These are phyloP conservation scores for Datnioides undecimradiatus DNA, from an alignment of 2,113 vertebrate species.

Conservation along the genomic window DNA sequence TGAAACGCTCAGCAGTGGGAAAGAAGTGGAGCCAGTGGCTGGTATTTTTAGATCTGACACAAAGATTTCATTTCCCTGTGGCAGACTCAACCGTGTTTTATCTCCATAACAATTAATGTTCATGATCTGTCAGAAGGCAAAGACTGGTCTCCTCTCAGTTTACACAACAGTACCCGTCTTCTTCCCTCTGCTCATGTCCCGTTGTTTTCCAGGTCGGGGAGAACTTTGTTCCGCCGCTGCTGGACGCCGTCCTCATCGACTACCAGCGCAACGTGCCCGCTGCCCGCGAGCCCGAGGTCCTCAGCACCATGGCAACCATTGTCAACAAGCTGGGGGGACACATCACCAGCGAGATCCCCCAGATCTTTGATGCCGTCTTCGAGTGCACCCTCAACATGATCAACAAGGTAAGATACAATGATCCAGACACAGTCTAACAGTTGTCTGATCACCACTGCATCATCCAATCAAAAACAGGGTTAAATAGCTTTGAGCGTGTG, in stretches of 20 bases:
- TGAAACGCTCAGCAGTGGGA: conserved; percentile 16
- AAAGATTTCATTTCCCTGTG: conserved; percentile 1
- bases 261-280: conserved; percentile 98
- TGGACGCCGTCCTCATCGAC: conserved; percentile 99
- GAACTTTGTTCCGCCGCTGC: conserved; percentile 97
- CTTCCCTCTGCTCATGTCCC: background rate
- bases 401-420: conserved; percentile 88
- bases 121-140: background rate
- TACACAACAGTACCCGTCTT: background rate
- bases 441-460: too few species aligned
- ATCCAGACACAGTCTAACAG: background rate
- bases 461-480: background rate
- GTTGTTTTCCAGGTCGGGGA: conserved; percentile 90
- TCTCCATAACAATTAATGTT: conserved; percentile 15
- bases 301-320: conserved; percentile 99
- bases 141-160: background rate
- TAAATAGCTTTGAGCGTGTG: background rate
- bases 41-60: conserved; percentile 62
- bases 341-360: conserved; percentile 98
- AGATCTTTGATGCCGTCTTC: conserved; percentile 99
- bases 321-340: conserved; percentile 98
- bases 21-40: conserved; percentile 29
- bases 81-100: conserved; percentile 4
- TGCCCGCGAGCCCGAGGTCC: conserved; percentile 97
- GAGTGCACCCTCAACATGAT: conserved; percentile 99